Evolutionary conservation across 2,113 vertebrate species (phyloP), one percentile per base, ranked within the genome.

Genomic region (Aegotheles bennettii): DNA sequence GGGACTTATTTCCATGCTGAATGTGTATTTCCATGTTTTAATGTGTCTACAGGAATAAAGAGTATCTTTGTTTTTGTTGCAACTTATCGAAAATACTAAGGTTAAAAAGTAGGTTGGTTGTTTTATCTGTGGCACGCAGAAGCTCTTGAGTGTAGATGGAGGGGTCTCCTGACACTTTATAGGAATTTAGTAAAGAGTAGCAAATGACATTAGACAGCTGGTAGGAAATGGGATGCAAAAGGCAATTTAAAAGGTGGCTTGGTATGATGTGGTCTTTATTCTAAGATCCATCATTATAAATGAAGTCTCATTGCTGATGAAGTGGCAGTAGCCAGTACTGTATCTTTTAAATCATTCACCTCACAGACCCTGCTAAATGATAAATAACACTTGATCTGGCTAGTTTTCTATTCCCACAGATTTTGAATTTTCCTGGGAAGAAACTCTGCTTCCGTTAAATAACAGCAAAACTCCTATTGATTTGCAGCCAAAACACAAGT

Each of bases 101-200:
- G 38, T 45, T 45, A 73, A 35, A 53, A 71, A 33, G 20, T 26
- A 38, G 28, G 15, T n/a, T 53, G 5, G 8, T 75, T 68, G 15
- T 29, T 12, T 25, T 25, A 53, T 11, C 18, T 45, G 38, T 59
- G 28, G 13, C 8, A 82, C 17, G 8, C 26, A 45, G 60, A 68
- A 75, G 9, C 16, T 43, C n/a, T 38, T 60, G 24, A 61, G 33
- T 28, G 23, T 16, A 61, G 38, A 40, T 40, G 24, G n/a, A 61
- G 40, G 13, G 7, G 11, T 8, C 7, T 51, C 3, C 10, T 45
- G 33, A 3, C 25, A 6, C 51, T 26, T 47, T 13, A 48, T 0
- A 48, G 59, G 29, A 88, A 48, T 71, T 87, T 24, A 71, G 24
- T 51, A 26, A 84, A 47, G 26, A 71, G 26, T 7, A 57, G 17